These are phyloP conservation scores for Castor canadensis DNA, from an alignment of 2,113 vertebrate species.

Conservation along the genomic window DNA sequence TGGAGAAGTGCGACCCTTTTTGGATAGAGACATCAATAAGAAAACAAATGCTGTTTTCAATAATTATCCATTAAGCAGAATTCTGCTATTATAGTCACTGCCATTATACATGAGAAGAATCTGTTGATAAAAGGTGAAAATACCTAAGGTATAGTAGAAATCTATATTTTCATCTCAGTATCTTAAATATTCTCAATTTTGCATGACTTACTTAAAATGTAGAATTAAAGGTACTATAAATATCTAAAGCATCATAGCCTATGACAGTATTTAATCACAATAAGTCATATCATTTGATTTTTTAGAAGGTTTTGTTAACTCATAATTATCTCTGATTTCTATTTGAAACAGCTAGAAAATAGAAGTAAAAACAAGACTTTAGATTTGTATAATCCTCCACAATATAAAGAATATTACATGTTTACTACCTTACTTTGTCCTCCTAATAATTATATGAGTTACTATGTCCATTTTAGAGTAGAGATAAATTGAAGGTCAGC, in stretches of 20 bases:
- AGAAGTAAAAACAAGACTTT: not conserved
- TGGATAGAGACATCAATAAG: conserved; percentile 71
- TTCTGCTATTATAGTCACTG: conserved; percentile 63
- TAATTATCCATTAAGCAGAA: conserved; percentile 57
- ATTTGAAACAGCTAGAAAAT: not conserved
- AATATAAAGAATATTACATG: not conserved
- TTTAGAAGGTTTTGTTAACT: not conserved
- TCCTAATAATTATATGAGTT: not conserved
- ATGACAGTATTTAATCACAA: not conserved
- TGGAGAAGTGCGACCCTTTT: conserved; percentile 66
- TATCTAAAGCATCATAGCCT: not conserved
- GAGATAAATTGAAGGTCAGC: not conserved
- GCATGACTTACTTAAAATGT: not conserved
- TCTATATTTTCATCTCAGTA: conserved; percentile 57
- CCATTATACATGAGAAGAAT: conserved; percentile 70
- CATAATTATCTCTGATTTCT: not conserved
- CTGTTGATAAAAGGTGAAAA: conserved; percentile 66
- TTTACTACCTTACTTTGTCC: not conserved
- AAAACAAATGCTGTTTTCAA: conserved; percentile 71
- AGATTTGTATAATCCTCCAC: not conserved
- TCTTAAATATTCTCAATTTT: not conserved
- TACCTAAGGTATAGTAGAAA: conserved; percentile 62
- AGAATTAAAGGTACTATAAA: not conserved
- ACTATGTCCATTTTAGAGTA: not conserved
- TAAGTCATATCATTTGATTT: not conserved